Evolutionary conservation across 2,113 vertebrate species (phyloP), one percentile per base, ranked within the genome.

Genomic region (Hypanus sabinus): DNA sequence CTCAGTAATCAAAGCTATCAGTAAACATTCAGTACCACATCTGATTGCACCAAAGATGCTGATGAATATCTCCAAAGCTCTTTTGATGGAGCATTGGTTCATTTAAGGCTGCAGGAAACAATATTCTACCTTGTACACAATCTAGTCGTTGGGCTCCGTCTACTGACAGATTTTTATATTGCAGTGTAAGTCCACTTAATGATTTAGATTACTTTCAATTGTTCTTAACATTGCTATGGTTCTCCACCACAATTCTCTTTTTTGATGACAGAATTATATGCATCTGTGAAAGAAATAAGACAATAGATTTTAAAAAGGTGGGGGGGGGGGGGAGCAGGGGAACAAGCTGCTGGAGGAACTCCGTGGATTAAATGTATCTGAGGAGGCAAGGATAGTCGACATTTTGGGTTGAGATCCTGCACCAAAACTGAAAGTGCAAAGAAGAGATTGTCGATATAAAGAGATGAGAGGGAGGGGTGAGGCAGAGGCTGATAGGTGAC

Each of bases 121-220:
- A 14, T 20, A n/a, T n/a, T 5, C 6, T 90, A 20, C 1, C 60
- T 33, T 65, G 85, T 65, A 16, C 76, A 79, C 3, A 14, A 36
- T 12, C 16, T 79, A 79, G 76, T 79, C 33, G 57, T 12, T n/a
- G 85, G 83, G 60, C 85, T 90, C 85, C 85, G 6, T 68, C 85
- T 90, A 90, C 60, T 33, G 85, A 90, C 60, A 90, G 30, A 12
- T 33, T 90, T 90, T 90, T n/a, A 90, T n/a, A 90, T 90, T 90
- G 85, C 60, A 68, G 0, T n/a, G 16, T 30, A 81, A 46, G 46
- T 5, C 83, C 57, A 88, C 5, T 24, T 22, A 73, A 20, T 33
- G 14, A 90, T n/a, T 33, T 88, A 4, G 24, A 87, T 14, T 81
- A 38, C 6, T 38, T 30, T n/a, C 57, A 62, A n/a, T 27, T 62